Evolutionary conservation across 2,113 vertebrate species (phyloP).

Genomic region (Xiphophorus hellerii): DNA sequence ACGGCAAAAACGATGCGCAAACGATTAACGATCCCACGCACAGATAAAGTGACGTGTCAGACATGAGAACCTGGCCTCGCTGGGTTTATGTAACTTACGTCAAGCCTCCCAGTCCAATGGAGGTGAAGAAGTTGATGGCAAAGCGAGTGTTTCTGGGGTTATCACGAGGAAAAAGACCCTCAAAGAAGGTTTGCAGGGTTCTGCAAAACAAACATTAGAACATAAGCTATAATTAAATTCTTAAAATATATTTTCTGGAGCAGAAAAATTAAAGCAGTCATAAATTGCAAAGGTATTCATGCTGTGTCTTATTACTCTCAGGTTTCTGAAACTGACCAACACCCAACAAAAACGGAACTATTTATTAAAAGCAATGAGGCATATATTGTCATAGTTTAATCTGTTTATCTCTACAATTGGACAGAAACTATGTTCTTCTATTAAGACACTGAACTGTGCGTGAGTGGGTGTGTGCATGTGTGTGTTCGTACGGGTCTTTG

Average conservation of each 20-base stretch:
- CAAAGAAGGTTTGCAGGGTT: constrained; percentile 93
- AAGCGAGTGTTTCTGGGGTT: constrained; percentile 98
- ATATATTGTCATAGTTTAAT: not conserved
- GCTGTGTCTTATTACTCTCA: not conserved
- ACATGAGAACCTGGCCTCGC: not conserved
- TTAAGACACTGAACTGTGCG: not conserved
- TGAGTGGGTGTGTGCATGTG: constrained; percentile 9
- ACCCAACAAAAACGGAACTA: not conserved
- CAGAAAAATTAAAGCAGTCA: not conserved
- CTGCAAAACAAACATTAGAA: constrained; percentile 73
- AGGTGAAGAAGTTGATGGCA: constrained; percentile 99
- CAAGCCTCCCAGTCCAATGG: constrained; percentile 95
- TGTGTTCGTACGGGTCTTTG: constrained; percentile 88
- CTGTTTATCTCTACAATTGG: not conserved
- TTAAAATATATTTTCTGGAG: not conserved
- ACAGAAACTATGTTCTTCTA: not conserved
- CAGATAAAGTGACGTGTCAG: not conserved
- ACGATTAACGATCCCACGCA: not conserved
- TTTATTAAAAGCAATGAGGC: not conserved
- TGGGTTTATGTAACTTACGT: constrained; percentile 84
- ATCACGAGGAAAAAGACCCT: constrained; percentile 95
- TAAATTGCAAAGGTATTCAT: not conserved
- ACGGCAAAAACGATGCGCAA: not conserved
- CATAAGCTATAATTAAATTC: too few relatives aligned
- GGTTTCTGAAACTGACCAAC: not conserved